Evolutionary conservation across 2,113 vertebrate species (phyloP).

Genomic region (Camarhynchus parvulus): DNA sequence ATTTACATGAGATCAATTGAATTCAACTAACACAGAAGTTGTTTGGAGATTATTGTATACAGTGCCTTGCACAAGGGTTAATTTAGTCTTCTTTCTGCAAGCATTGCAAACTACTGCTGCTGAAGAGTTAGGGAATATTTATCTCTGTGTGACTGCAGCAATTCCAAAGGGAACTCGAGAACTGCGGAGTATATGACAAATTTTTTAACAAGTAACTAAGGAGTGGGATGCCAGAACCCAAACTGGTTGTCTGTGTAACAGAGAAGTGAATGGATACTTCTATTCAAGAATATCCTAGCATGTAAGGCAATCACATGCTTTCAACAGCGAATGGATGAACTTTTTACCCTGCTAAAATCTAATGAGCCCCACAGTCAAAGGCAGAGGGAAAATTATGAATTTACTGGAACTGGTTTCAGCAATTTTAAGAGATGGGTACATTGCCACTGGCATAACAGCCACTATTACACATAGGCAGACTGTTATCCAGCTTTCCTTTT

Average conservation of each 20-base stretch:
- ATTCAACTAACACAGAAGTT: neutral
- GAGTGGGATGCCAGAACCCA: neutral
- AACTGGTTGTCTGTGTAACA: neutral
- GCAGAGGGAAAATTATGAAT: neutral
- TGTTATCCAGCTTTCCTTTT: neutral
- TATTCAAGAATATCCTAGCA: neutral
- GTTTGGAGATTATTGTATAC: neutral
- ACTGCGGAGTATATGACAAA: neutral
- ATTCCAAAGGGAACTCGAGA: neutral
- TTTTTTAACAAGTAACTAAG: neutral
- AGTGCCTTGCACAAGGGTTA: neutral
- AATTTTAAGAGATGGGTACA: neutral
- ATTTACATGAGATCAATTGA: neutral
- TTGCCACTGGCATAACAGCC: neutral
- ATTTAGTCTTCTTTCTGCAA: neutral
- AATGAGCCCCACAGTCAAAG: neutral
- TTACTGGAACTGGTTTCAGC: neutral
- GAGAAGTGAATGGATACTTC: neutral
- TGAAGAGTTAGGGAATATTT: neutral
- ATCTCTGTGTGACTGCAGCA: neutral
- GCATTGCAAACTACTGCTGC: neutral
- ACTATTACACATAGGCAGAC: neutral
- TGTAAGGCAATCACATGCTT: neutral
- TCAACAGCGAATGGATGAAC: neutral
- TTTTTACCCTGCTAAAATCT: neutral